Conservation (phyloP, 2,113 vertebrate genomes). For the Petrocephalus microphthalmus region DNA sequence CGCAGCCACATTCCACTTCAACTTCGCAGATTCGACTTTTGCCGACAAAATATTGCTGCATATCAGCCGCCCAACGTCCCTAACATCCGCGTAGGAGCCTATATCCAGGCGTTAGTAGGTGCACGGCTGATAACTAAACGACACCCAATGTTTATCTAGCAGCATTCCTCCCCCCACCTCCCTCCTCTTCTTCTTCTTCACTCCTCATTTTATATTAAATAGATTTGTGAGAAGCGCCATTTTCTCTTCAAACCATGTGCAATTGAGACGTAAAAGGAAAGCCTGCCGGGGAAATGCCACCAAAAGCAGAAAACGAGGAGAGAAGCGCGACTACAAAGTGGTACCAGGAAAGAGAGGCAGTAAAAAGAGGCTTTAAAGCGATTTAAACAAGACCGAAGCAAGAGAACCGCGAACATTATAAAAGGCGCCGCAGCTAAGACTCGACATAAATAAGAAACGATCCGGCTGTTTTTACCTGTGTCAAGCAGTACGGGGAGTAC, state of each 20-base stretch:
- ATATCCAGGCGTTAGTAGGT: background rate
- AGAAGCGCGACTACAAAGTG: conserved; percentile 32
- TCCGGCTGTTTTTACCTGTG: conserved; percentile 58
- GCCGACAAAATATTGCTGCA: background rate
- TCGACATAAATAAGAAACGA: conserved; percentile 7
- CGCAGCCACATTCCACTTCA: conserved; percentile 7
- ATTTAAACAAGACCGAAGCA: conserved; percentile 41
- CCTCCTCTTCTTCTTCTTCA: conserved; percentile 31
- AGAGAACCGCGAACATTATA: conserved; percentile 23
- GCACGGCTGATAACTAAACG: background rate
- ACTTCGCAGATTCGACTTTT: conserved; percentile 15
- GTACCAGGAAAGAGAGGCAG: conserved; percentile 36
- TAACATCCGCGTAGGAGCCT: background rate
- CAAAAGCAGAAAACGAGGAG: conserved; percentile 15
- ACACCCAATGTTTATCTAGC: background rate
- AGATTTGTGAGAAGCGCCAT: conserved; percentile 69
- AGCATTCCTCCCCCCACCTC: conserved; percentile 16
- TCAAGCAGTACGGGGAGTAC: conserved; percentile 75
- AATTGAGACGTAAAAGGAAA: conserved; percentile 56
- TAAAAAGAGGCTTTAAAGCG: conserved; percentile 39
- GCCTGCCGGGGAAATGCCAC: conserved; percentile 49
- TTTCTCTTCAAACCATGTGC: conserved; percentile 68
- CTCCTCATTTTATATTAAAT: conserved; percentile 59
- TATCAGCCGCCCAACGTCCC: background rate
- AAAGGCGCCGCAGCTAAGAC: background rate